These are phyloP conservation scores for Stigmatopora argus DNA, from an alignment of 2,113 vertebrate genomes.

Conservation along the genomic window DNA sequence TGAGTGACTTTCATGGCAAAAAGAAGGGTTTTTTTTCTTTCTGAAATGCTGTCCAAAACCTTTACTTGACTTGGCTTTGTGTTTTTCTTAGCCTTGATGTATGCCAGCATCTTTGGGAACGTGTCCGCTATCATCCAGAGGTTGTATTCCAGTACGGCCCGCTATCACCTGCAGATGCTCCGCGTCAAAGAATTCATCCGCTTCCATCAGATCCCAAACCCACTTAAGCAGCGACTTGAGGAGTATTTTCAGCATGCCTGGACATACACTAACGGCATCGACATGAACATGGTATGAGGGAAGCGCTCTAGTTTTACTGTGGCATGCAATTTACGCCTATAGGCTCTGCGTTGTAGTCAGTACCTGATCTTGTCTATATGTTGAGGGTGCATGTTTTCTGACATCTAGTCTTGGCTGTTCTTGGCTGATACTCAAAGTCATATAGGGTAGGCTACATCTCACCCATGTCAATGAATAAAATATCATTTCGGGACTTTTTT, in stretches of 20 bases:
- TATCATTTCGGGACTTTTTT: too few relatives aligned
- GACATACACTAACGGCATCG: conserved; percentile 98
- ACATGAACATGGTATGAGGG: conserved; percentile 97
- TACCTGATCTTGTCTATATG: too few relatives aligned
- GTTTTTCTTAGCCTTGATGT: conserved; percentile 84
- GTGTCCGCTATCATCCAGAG: conserved; percentile 99
- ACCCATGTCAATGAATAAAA: too few relatives aligned
- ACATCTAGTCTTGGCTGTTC: too few relatives aligned
- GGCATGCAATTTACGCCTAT: background rate
- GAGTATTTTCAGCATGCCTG: conserved; percentile 98
- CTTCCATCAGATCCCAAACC: conserved; percentile 97
- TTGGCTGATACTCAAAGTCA: too few relatives aligned
- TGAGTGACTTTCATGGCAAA: conserved; percentile 69
- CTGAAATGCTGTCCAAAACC: background rate
- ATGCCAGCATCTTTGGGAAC: conserved; percentile 97
- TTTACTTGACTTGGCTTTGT: conserved; percentile 1
- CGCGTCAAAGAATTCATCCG: conserved; percentile 97
- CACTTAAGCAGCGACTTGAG: conserved; percentile 89
- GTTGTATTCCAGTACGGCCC: conserved; percentile 92
- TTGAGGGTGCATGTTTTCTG: conserved; percentile 15
- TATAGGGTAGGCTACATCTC: too few relatives aligned
- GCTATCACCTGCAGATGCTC: conserved; percentile 98
- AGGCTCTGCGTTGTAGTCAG: too few relatives aligned
- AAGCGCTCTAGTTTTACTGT: background rate
- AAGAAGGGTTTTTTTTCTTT: background rate